Base-by-base conservation (phyloP, 2,797 vertebrate genomes). In the Falco peregrinus region DNA sequence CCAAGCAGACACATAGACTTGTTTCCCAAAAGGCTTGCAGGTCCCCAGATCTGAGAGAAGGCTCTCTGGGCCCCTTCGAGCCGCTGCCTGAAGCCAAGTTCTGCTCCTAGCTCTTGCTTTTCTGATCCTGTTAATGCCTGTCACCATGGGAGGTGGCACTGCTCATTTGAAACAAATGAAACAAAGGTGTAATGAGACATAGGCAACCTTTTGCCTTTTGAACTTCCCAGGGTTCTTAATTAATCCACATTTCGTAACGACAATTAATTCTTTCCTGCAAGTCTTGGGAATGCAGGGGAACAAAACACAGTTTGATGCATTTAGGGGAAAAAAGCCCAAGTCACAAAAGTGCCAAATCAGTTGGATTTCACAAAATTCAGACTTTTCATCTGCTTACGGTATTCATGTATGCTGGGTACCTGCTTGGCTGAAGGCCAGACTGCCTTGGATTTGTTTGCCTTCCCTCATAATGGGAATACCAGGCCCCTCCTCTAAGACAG, bases 81-180 rank as follows among this genome's bases (percentile, higher is more conserved):
- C 51, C 5, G 2, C 47, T 63, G 41, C 61, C 22, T 17, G 16
- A 43, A 45, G 73, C 31, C 0, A 0, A 54, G 43, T 43, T 87
- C 69, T 77, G 69, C 67, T 89, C 67, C 50, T 22, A 24, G 29
- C 76, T 73, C 59, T n/a, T 43, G 48, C 21, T 89, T 22, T 51
- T 53, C 75, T 84, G 63, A 51, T 61, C 51, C 54, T 59, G 59
- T n/a, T 57, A 37, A 35, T 31, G 65, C 53, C 43, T 18, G 19
- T 67, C 53, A 37, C 63, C 41, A 3, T 0, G n/a, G 67, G 71
- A 92, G 19, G 67, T 51, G 82, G 63, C 71, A 45, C 59, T 61
- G 95, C 75, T 91, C 37, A 4, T 80, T 64, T 57, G 37, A 60
- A 78, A 73, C 65, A 60, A 63, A 35, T 16, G 33, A 56, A 80